These are phyloP conservation scores for Semibalanus balanoides DNA, from an alignment of 1,140 invertebrate genomes.

Conservation along the genomic window DNA sequence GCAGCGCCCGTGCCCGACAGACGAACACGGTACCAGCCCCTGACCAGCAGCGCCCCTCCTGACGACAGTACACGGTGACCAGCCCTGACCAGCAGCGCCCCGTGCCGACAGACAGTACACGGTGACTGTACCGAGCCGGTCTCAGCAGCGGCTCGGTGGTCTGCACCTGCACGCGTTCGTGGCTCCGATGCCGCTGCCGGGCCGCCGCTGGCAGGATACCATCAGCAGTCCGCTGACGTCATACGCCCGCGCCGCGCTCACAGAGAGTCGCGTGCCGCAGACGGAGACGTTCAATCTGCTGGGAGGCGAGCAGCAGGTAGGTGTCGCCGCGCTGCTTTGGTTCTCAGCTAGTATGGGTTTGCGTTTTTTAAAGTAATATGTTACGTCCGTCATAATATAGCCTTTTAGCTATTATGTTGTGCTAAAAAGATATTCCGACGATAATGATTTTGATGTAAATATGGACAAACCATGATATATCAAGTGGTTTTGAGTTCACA, in stretches of 20 bases:
- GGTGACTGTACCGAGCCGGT: conserved; percentile 7
- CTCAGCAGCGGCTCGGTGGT: conserved; percentile 17
- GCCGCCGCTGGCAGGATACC: conserved; percentile 22
- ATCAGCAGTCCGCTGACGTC: conserved; percentile 37
- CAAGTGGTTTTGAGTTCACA: too few relatives aligned
- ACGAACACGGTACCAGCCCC: conserved; percentile 13
- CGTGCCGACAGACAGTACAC: not conserved
- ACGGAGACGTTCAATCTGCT: conserved; percentile 59
- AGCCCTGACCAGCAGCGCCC: conserved; percentile 13
- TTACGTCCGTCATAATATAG: too few relatives aligned
- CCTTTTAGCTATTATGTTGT: too few relatives aligned
- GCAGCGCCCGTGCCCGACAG: too few relatives aligned
- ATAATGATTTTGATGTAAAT: too few relatives aligned
- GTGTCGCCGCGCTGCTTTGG: too few relatives aligned
- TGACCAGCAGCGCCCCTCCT: not conserved
- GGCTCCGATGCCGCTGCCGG: conserved; percentile 29
- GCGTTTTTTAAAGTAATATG: too few relatives aligned
- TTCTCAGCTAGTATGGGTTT: too few relatives aligned
- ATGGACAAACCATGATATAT: too few relatives aligned
- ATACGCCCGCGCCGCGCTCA: conserved; percentile 43
- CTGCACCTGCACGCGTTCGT: conserved; percentile 36
- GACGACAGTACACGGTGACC: not conserved
- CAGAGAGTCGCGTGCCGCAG: conserved; percentile 52
- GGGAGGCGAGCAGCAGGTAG: conserved; percentile 30
- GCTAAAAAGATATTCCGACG: too few relatives aligned